Evolutionary conservation across 2,888 invertebrate species (phyloP).

Genomic region (Noctua comes): DNA sequence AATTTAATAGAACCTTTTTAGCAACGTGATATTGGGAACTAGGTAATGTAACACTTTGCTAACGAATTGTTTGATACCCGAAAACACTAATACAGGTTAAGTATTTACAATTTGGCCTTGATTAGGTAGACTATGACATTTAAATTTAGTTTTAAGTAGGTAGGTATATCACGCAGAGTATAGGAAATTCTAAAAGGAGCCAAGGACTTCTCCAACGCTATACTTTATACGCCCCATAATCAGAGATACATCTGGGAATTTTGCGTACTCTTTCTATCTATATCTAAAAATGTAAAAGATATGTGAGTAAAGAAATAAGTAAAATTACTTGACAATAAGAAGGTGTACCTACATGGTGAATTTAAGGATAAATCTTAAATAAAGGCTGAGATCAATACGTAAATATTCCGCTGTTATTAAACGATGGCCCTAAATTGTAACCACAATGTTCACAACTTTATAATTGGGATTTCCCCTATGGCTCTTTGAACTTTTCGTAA

Average conservation of each 20-base stretch:
- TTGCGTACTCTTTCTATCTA: no score
- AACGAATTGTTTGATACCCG: not conserved
- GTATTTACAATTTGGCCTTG: not conserved
- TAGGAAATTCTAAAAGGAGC: no score
- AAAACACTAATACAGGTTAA: constrained; percentile 5
- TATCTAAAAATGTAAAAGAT: no score
- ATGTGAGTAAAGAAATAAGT: not conserved
- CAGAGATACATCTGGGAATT: not conserved
- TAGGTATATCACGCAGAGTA: no score
- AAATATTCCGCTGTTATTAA: not conserved
- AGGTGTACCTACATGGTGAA: not conserved
- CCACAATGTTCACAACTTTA: constrained; percentile 1
- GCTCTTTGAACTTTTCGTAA: constrained; percentile 27
- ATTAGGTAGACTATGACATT: not conserved
- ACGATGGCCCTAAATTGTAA: not conserved
- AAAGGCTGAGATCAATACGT: not conserved
- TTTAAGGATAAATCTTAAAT: not conserved
- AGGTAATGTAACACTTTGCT: not conserved
- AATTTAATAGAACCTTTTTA: not conserved
- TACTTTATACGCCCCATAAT: not conserved
- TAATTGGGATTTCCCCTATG: not conserved
- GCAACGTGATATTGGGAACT: not conserved
- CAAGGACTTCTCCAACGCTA: not conserved
- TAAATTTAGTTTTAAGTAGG: no score
- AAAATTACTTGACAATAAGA: constrained; percentile 4